Evolutionary conservation across 2,113 vertebrate genomes (phyloP).

Genomic region (Eubucco bourcierii): DNA sequence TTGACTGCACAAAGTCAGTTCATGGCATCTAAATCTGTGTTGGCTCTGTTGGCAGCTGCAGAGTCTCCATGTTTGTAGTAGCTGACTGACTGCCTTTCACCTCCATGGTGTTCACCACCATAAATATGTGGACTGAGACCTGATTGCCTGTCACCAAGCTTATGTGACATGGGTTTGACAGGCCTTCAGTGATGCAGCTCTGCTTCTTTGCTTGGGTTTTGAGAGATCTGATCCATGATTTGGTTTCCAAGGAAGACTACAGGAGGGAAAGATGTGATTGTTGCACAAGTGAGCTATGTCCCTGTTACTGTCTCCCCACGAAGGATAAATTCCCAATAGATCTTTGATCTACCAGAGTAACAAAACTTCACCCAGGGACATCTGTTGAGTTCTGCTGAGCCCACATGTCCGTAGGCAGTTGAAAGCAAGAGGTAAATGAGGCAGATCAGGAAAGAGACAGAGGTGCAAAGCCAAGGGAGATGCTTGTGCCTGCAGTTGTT

Average conservation of each 20-base stretch:
- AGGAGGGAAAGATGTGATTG: not conserved
- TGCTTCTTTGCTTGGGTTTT: not conserved
- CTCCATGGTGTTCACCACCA: accelerated
- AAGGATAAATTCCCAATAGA: not conserved
- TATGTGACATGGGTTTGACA: not conserved
- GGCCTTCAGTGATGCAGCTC: not conserved
- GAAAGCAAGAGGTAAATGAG: not conserved
- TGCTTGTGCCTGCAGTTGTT: not conserved
- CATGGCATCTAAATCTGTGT: not conserved
- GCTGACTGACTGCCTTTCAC: not conserved
- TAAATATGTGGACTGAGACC: not conserved
- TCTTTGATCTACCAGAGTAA: not conserved
- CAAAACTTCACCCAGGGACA: not conserved
- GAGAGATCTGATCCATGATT: not conserved
- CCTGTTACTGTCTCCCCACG: not conserved
- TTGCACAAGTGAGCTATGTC: not conserved
- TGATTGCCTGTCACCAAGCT: not conserved
- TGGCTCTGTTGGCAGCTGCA: not conserved
- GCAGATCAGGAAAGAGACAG: not conserved
- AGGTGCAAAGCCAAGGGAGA: not conserved
- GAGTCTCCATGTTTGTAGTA: not conserved
- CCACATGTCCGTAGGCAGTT: accelerated
- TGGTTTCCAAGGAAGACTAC: not conserved
- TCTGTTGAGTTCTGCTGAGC: not conserved
- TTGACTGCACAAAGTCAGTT: not conserved